Percentiles rank a stretch among this genome's conserved stretches.
phyloP scores from a whole-genome alignment of 2,797 vertebrate species.

The Sphenodon punctatus region DNA sequence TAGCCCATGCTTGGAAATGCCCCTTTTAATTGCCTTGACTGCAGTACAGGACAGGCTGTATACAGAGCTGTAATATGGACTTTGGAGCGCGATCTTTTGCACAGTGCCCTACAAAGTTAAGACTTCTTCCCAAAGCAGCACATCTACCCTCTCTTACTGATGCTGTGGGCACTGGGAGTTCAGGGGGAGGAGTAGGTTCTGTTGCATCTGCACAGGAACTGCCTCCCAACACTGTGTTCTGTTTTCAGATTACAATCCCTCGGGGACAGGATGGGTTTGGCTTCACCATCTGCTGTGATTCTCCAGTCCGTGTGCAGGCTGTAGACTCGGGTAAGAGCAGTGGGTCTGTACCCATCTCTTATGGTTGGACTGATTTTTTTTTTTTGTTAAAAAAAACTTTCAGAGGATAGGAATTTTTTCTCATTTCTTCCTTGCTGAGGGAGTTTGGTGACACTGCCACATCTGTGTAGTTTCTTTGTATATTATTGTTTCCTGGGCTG shows the following conservation, averaged over 20 bases:
- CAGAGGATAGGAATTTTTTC: too few relatives aligned
- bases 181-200: too few relatives aligned
- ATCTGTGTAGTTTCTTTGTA: too few relatives aligned
- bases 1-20: background rate
- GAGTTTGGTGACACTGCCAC: too few relatives aligned
- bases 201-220: fast-evolving
- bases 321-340: slow-evolving; percentile 87
- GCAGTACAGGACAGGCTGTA: background rate
- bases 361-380: background rate
- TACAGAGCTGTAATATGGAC: too few relatives aligned
- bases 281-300: slow-evolving; percentile 97
- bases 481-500: too few relatives aligned
- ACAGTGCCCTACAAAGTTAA: background rate
- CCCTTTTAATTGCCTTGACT: background rate
- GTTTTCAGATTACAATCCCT: slow-evolving; percentile 88
- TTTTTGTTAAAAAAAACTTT: too few relatives aligned
- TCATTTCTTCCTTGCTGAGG: too few relatives aligned
- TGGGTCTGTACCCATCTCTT: background rate
- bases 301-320: slow-evolving; percentile 93
- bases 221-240: background rate
- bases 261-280: slow-evolving; percentile 94
- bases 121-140: background rate
- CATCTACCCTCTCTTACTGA: fast-evolving
- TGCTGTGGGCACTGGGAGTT: fast-evolving
- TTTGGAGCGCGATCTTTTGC: too few relatives aligned